Percentiles rank a stretch among this genome's conserved stretches.
phyloP scores from a whole-genome alignment of 2,113 vertebrate genomes.

The Pterocles gutturalis region DNA sequence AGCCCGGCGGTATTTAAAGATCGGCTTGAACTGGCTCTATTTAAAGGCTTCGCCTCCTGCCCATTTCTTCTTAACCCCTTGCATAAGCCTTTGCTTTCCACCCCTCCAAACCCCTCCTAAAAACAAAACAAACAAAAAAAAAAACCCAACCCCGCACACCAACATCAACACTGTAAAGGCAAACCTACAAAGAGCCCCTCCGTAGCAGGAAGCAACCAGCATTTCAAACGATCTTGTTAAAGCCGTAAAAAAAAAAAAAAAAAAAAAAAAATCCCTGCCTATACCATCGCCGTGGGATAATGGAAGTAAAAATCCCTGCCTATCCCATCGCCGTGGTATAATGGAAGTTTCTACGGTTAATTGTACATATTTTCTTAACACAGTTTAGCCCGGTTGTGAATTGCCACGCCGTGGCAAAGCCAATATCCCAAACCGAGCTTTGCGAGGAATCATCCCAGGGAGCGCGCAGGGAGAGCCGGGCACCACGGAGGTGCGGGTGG shows the following conservation, averaged over 20 bases:
- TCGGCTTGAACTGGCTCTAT: slow-evolving; percentile 29
- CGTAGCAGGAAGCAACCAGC: slow-evolving; percentile 8
- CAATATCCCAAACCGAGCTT: too few species aligned
- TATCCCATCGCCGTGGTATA: too few species aligned
- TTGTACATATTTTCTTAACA: too few species aligned
- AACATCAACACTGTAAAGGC: background rate
- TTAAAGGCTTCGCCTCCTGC: slow-evolving; percentile 42
- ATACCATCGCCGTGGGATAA: too few species aligned
- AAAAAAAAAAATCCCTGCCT: too few species aligned
- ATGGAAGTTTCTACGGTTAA: too few species aligned
- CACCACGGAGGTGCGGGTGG: too few species aligned
- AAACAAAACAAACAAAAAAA: background rate
- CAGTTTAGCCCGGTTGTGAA: too few species aligned
- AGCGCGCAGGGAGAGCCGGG: too few species aligned
- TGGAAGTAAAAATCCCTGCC: background rate
- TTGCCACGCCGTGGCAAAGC: too few species aligned
- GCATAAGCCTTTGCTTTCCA: background rate
- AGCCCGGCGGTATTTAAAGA: background rate
- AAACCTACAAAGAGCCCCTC: background rate
- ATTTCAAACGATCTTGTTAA: slow-evolving; percentile 6
- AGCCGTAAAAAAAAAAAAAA: background rate
- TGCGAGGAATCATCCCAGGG: too few species aligned
- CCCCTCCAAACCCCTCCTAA: background rate
- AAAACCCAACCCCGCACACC: background rate
- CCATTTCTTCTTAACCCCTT: slow-evolving; percentile 53